Percentiles rank a stretch among this genome's conserved stretches.
These are phyloP conservation scores for Araneus ventricosus DNA, from an alignment of 1,140 invertebrate species.

Conservation along the genomic window DNA sequence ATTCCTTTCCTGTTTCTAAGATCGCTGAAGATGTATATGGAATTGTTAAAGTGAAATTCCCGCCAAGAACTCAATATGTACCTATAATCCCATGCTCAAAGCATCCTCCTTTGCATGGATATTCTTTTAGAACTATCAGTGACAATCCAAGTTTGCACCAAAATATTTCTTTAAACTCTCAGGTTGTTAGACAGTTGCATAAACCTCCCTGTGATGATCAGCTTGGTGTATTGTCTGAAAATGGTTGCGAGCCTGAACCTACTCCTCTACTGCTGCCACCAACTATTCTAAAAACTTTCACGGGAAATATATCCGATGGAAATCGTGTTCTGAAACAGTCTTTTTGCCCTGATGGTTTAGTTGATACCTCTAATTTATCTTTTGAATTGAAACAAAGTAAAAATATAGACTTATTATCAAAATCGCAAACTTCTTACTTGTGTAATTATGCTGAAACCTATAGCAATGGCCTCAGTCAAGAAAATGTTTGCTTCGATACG, in stretches of 20 bases:
- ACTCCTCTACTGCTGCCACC: neutral
- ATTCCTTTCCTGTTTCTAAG: constrained; percentile 59
- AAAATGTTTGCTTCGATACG: constrained; percentile 3
- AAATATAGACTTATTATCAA: neutral
- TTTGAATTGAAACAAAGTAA: constrained; percentile 1
- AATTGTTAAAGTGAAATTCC: constrained; percentile 43
- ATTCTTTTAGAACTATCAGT: constrained; percentile 14
- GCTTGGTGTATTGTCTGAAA: neutral
- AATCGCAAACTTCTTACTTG: constrained; percentile 7
- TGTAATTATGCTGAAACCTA: constrained; percentile 27
- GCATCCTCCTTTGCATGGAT: constrained; percentile 31
- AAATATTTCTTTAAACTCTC: constrained; percentile 27
- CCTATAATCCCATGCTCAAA: constrained; percentile 65
- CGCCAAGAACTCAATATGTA: constrained; percentile 53
- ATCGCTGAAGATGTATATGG: constrained; percentile 61
- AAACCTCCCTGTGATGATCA: constrained; percentile 42
- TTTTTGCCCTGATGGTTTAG: constrained; percentile 11
- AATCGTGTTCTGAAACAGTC: constrained; percentile 53
- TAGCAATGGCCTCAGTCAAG: neutral
- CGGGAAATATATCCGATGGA: neutral
- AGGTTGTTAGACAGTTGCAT: constrained; percentile 49
- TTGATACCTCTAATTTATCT: constrained; percentile 10
- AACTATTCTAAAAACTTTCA: constrained; percentile 46
- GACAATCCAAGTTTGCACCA: neutral
- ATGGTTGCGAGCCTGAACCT: neutral